These are phyloP conservation scores for Epinotia ramella DNA, from an alignment of 2,888 invertebrate genomes.

Conservation along the genomic window DNA sequence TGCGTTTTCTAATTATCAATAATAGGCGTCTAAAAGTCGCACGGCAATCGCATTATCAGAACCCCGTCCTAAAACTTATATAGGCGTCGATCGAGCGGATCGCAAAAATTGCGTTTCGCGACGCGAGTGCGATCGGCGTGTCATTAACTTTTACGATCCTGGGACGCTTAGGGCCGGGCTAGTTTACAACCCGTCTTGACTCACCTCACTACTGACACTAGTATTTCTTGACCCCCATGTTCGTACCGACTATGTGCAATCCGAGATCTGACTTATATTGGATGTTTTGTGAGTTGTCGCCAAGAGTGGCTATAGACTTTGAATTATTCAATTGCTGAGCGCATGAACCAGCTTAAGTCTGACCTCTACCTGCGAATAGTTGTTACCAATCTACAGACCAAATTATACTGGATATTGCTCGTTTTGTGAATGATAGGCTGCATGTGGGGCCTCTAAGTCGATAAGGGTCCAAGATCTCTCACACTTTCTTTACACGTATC, in stretches of 20 bases:
- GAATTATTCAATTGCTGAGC: too few relatives aligned
- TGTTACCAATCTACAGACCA: too few relatives aligned
- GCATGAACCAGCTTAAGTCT: too few relatives aligned
- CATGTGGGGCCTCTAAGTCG: slow-evolving; percentile 36
- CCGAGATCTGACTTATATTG: background rate
- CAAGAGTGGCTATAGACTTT: too few relatives aligned
- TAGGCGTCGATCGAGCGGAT: slow-evolving; percentile 67
- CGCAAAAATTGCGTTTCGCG: slow-evolving; percentile 72
- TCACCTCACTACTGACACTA: background rate
- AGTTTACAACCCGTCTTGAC: background rate
- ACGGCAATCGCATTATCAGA: slow-evolving; percentile 48
- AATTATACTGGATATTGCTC: too few relatives aligned
- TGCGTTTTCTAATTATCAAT: background rate
- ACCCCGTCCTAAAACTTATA: slow-evolving; percentile 61
- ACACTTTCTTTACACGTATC: too few relatives aligned
- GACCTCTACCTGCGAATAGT: too few relatives aligned
- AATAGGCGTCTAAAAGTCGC: slow-evolving; percentile 2
- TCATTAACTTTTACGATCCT: slow-evolving; percentile 45
- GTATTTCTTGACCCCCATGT: background rate
- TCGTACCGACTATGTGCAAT: background rate
- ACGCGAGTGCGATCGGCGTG: slow-evolving; percentile 42
- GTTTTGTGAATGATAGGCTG: background rate
- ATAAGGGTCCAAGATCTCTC: slow-evolving; percentile 10
- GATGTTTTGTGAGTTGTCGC: too few relatives aligned
- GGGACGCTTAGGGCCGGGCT: slow-evolving; percentile 1